Evolutionary conservation across 23 tunicate genomes (phyloP).

Genomic region (Ascidia mentula): DNA sequence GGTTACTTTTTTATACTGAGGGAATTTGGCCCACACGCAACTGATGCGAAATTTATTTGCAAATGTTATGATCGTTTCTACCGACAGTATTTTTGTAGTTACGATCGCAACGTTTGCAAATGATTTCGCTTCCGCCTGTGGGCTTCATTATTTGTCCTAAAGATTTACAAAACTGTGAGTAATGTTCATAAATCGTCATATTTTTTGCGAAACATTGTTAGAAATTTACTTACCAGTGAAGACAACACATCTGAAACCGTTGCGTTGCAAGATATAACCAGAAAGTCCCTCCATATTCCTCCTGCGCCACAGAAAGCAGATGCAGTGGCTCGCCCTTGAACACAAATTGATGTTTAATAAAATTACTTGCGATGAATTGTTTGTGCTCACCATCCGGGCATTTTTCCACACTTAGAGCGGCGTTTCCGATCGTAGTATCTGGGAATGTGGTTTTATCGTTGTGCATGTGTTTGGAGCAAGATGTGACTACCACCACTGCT

Average conservation of each 20-base stretch:
- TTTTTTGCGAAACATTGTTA: too few species aligned
- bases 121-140: too few species aligned
- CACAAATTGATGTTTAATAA: background rate
- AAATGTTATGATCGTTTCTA: too few species aligned
- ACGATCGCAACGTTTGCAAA: too few species aligned
- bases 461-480: background rate
- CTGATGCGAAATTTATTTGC: too few species aligned
- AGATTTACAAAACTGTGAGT: too few species aligned
- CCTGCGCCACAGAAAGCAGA: background rate
- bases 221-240: background rate
- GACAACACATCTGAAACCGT: background rate
- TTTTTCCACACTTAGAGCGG: background rate
- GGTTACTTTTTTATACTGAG: too few species aligned
- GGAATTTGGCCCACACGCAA: too few species aligned
- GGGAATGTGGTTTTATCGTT: background rate
- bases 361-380: background rate
- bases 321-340: background rate
- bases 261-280: background rate
- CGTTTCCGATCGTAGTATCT: background rate
- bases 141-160: too few species aligned
- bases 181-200: too few species aligned
- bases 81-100: too few species aligned
- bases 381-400: background rate
- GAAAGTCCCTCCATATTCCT: background rate
- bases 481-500: background rate